These are phyloP conservation scores for Metopia argyrocephala DNA, from an alignment of 2,888 invertebrate species.

Conservation along the genomic window DNA sequence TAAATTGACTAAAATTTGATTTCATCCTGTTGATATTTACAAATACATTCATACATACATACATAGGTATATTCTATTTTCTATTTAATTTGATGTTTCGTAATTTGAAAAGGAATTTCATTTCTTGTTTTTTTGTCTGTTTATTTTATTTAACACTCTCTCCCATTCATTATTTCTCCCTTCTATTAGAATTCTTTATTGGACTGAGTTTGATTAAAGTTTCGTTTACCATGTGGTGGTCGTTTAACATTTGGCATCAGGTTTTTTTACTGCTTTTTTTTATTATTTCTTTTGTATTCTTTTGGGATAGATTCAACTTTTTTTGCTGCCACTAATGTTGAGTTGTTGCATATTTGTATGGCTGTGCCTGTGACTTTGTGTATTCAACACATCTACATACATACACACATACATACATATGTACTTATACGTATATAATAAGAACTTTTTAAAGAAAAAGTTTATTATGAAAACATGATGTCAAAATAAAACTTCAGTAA, in stretches of 20 bases:
- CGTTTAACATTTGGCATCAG: slow-evolving; percentile 33
- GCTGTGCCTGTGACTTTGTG: background rate
- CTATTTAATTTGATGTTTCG: background rate
- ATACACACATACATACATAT: too few relatives aligned
- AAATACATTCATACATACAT: background rate
- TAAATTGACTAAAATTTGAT: too few relatives aligned
- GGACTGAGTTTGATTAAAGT: slow-evolving; percentile 45
- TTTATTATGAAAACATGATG: slow-evolving; percentile 38
- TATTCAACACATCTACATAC: too few relatives aligned
- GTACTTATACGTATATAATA: too few relatives aligned
- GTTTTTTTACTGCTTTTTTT: background rate
- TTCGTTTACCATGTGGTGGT: slow-evolving; percentile 52
- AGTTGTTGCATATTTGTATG: background rate
- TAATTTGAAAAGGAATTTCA: background rate
- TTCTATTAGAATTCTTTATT: background rate
- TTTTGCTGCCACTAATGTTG: background rate
- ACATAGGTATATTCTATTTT: too few relatives aligned
- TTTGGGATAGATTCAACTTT: slow-evolving; percentile 15
- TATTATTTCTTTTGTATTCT: background rate
- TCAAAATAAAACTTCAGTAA: background rate
- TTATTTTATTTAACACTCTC: slow-evolving; percentile 52
- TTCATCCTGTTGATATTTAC: too few relatives aligned
- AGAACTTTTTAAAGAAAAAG: slow-evolving; percentile 19
- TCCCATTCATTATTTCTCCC: background rate
- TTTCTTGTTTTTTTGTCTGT: slow-evolving; percentile 28